Evolutionary conservation across 2,113 vertebrate species (phyloP).

Genomic region (Siniperca chuatsi): DNA sequence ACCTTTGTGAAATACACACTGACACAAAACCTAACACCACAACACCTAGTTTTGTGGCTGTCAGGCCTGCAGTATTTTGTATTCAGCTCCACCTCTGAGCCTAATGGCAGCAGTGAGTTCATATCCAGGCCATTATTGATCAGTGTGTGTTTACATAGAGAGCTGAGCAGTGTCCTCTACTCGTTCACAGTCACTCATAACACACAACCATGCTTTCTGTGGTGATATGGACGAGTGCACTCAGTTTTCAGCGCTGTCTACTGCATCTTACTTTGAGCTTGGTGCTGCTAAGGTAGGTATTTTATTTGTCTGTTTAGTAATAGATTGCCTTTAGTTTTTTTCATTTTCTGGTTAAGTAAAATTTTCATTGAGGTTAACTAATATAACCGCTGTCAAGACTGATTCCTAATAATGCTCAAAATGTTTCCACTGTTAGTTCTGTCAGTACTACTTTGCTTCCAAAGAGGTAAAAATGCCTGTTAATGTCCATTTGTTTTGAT

Average conservation of each 20-base stretch:
- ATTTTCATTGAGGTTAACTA: neutral
- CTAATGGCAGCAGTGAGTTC: constrained; percentile 46
- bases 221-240: constrained; percentile 1
- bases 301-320: neutral
- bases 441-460: neutral
- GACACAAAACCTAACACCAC: neutral
- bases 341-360: neutral
- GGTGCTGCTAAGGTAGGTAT: constrained; percentile 69
- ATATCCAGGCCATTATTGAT: constrained; percentile 68
- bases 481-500: neutral
- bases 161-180: constrained; percentile 33
- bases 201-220: constrained; percentile 65
- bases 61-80: neutral
- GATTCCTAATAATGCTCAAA: neutral
- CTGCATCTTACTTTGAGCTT: constrained; percentile 44
- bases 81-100: constrained; percentile 32
- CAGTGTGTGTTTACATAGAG: constrained; percentile 67
- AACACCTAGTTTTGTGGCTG: neutral
- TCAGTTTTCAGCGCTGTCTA: constrained; percentile 28
- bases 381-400: constrained; percentile 2
- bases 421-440: neutral
- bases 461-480: neutral
- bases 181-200: constrained; percentile 30
- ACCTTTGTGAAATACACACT: neutral
- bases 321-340: neutral